These are phyloP conservation scores for Cartodere bifasciata DNA, from an alignment of 2,888 invertebrate genomes.

Conservation along the genomic window DNA sequence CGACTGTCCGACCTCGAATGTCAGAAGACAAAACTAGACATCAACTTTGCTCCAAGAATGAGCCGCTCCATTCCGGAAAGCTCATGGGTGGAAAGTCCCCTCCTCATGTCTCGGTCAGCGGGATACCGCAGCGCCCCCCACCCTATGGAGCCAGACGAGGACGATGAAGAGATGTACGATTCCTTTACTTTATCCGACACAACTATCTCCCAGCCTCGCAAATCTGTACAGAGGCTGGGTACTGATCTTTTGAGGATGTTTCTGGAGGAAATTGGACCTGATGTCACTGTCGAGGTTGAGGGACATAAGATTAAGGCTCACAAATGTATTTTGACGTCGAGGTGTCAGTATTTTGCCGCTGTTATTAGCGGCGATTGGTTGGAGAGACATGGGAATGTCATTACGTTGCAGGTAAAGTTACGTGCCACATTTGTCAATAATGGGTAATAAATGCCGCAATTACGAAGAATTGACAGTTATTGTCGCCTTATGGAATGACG, in stretches of 20 bases:
- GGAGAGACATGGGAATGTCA: slow-evolving; percentile 67
- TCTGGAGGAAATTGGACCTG: slow-evolving; percentile 78
- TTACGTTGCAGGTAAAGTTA: slow-evolving; percentile 76
- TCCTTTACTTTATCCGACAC: slow-evolving; percentile 19
- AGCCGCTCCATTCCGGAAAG: slow-evolving; percentile 57
- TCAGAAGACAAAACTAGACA: slow-evolving; percentile 40
- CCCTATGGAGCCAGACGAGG: slow-evolving; percentile 30
- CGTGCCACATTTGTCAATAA: no score
- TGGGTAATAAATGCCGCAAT: no score
- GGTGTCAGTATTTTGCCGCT: slow-evolving; percentile 88
- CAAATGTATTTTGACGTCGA: slow-evolving; percentile 80
- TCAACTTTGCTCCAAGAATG: slow-evolving; percentile 42
- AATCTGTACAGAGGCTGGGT: slow-evolving; percentile 45
- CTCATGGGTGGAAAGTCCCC: slow-evolving; percentile 50
- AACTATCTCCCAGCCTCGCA: slow-evolving; percentile 41
- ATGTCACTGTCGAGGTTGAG: slow-evolving; percentile 73
- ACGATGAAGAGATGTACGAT: slow-evolving; percentile 24
- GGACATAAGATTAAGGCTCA: slow-evolving; percentile 78
- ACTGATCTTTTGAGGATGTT: slow-evolving; percentile 86
- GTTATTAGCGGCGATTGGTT: slow-evolving; percentile 79
- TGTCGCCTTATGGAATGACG: no score
- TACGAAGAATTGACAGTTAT: no score
- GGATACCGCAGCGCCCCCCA: slow-evolving; percentile 35
- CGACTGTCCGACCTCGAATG: slow-evolving; percentile 71
- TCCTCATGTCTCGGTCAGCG: slow-evolving; percentile 49